These are phyloP conservation scores for Poecile montanus DNA, from an alignment of 2,797 vertebrate genomes.

Conservation along the genomic window DNA sequence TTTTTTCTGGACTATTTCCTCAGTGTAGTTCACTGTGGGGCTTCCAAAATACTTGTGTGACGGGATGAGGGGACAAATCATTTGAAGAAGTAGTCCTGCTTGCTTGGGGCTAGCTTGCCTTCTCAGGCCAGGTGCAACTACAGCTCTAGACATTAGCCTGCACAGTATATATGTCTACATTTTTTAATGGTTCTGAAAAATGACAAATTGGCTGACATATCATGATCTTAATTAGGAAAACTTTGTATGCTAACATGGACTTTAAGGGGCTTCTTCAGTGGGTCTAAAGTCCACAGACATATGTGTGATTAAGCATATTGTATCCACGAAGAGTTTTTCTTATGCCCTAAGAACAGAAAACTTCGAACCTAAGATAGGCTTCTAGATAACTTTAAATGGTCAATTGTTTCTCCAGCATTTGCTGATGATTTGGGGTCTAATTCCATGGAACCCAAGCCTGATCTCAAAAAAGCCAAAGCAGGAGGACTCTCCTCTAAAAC, in stretches of 20 bases:
- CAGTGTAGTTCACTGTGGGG: neutral
- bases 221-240: neutral
- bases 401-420: conserved; percentile 59
- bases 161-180: no score
- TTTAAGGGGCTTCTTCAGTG: neutral
- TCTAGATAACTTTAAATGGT: neutral
- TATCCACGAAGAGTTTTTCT: neutral
- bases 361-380: neutral
- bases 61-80: neutral
- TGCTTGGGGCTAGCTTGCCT: neutral
- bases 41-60: neutral
- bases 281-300: neutral
- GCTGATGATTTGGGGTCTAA: conserved; percentile 79
- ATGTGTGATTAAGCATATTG: neutral
- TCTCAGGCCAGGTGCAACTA: neutral
- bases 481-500: conserved; percentile 84
- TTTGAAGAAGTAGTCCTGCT: neutral
- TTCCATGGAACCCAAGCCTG: conserved; percentile 83
- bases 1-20: neutral
- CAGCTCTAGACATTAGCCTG: neutral
- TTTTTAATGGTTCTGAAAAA: neutral
- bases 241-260: neutral
- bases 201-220: neutral
- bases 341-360: neutral
- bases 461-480: conserved; percentile 86